Conservation (phyloP, 2,797 vertebrate genomes). For the Sebastes diploproa region DNA sequence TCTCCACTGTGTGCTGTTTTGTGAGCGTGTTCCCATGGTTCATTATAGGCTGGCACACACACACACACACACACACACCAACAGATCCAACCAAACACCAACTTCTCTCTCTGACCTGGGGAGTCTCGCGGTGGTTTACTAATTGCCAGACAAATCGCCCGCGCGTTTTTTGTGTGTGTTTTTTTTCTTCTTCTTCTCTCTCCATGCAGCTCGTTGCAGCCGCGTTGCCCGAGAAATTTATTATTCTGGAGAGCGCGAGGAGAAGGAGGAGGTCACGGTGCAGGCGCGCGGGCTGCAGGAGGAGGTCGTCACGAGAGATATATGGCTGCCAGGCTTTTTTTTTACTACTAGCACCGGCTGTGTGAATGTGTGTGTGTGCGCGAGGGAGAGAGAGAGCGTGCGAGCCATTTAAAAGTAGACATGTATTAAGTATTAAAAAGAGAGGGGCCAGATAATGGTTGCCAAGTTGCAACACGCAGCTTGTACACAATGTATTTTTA, state of each 20-base stretch:
- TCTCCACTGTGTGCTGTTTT: neutral
- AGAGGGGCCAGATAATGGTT: conserved; percentile 57
- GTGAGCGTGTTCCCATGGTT: neutral
- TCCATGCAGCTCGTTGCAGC: conserved; percentile 29
- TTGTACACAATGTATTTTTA: neutral
- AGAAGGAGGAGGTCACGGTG: conserved; percentile 76
- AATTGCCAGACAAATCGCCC: conserved; percentile 83
- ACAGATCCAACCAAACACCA: neutral
- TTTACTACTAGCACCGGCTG: conserved; percentile 36
- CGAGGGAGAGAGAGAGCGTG: neutral
- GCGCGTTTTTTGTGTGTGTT: conserved; percentile 7
- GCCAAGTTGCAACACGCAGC: conserved; percentile 39
- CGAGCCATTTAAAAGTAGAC: conserved; percentile 67
- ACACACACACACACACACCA: neutral
- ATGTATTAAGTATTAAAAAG: conserved; percentile 73
- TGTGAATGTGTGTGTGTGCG: neutral
- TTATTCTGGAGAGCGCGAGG: conserved; percentile 76
- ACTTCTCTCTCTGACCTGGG: conserved; percentile 44
- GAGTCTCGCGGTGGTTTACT: conserved; percentile 75
- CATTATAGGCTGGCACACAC: neutral
- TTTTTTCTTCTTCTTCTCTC: neutral
- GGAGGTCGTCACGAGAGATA: conserved; percentile 78
- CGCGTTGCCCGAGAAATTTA: conserved; percentile 74
- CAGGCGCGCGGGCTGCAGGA: conserved; percentile 64
- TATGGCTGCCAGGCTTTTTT: conserved; percentile 73